These are phyloP conservation scores for Folsomia candida DNA, from an alignment of 2,888 invertebrate genomes.

Conservation along the genomic window DNA sequence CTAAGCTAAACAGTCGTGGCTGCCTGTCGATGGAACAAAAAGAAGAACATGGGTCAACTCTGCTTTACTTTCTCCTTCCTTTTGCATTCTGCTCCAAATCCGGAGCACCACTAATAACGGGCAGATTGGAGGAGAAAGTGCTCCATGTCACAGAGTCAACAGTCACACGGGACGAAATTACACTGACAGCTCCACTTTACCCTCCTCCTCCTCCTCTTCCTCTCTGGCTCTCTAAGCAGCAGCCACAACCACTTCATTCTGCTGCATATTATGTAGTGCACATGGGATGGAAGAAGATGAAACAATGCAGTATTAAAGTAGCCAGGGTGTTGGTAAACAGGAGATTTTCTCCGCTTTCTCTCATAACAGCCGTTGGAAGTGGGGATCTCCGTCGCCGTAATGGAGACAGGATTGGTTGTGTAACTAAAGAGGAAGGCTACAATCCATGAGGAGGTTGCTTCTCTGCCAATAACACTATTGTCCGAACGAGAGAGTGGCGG, in stretches of 20 bases:
- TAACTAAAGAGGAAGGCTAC: background rate
- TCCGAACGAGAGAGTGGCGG: background rate
- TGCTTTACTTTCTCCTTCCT: background rate
- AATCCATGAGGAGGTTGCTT: no score
- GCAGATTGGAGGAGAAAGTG: conserved; percentile 4
- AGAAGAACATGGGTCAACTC: background rate
- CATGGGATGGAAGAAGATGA: no score
- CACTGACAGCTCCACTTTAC: background rate
- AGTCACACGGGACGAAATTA: conserved; percentile 1
- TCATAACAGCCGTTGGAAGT: background rate
- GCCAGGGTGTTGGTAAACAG: background rate
- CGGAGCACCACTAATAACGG: background rate
- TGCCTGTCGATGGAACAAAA: no score
- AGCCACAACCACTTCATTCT: no score
- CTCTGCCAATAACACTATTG: conserved; percentile 3
- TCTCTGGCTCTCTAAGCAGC: no score
- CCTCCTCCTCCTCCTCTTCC: background rate
- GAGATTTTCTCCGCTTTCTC: background rate
- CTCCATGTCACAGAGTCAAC: conserved; percentile 2
- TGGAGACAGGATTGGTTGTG: background rate
- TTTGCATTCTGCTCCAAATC: no score
- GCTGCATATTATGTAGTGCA: background rate
- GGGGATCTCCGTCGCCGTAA: background rate
- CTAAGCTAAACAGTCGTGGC: no score
- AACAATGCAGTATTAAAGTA: no score